These are phyloP conservation scores for Hirtodrosophila histrioides DNA, from an alignment of 2,888 invertebrate species.

Conservation along the genomic window DNA sequence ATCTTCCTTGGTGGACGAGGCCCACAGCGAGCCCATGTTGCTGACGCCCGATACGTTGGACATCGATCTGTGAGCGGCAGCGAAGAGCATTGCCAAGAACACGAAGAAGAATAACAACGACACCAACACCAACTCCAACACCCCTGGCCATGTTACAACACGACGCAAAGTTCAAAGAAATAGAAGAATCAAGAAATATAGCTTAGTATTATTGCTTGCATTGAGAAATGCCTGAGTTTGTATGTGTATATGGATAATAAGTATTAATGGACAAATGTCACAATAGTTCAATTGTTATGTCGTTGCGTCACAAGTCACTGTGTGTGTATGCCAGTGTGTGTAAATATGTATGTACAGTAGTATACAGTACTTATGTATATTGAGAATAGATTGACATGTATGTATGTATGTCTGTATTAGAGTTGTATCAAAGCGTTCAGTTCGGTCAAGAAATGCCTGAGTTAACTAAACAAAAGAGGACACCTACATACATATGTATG, in stretches of 20 bases:
- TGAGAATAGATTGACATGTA: conserved; percentile 1
- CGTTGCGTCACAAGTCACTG: conserved; percentile 11
- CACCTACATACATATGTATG: no score
- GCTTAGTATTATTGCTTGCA: conserved; percentile 34
- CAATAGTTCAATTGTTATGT: conserved; percentile 12
- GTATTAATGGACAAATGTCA: conserved; percentile 41
- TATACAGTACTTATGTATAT: conserved; percentile 1
- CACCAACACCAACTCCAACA: neutral
- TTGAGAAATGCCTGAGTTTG: conserved; percentile 18
- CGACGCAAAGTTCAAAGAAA: conserved; percentile 13
- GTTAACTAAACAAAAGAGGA: no score
- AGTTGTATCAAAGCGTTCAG: no score
- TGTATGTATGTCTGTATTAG: conserved; percentile 8
- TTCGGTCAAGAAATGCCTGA: no score
- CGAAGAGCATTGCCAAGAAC: conserved; percentile 17
- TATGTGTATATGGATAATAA: conserved; percentile 23
- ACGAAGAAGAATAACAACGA: neutral
- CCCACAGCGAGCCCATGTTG: conserved; percentile 84
- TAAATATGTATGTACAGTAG: neutral
- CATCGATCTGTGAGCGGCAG: conserved; percentile 79
- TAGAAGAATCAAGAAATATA: conserved; percentile 16
- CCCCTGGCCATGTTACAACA: conserved; percentile 2
- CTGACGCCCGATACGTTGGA: conserved; percentile 85
- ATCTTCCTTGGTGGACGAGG: conserved; percentile 83
- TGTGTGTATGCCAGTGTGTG: neutral